Percentiles rank a stretch among this genome's conserved stretches.
Conservation (phyloP, 2,797 vertebrate genomes). For the Todus mexicanus region DNA sequence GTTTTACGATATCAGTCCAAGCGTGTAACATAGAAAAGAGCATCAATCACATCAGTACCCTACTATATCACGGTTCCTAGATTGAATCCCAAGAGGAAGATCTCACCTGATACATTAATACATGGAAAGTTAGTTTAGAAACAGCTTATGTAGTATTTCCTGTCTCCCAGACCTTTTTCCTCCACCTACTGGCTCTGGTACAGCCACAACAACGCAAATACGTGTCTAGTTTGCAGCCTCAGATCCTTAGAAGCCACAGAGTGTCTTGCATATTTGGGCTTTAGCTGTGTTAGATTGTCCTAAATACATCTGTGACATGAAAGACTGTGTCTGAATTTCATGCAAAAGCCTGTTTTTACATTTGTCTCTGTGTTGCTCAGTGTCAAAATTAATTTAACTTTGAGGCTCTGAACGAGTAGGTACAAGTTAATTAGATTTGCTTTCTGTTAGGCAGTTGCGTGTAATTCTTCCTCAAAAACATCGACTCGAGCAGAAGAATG, state of each 20-base stretch:
- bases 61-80: background rate
- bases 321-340: conserved; percentile 33
- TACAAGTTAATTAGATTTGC: conserved; percentile 49
- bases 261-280: background rate
- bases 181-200: background rate
- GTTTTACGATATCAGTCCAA: background rate
- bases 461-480: conserved; percentile 28
- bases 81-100: background rate
- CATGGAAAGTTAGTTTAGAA: background rate
- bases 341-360: conserved; percentile 24
- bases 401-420: conserved; percentile 13
- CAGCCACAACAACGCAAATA: background rate
- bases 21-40: background rate
- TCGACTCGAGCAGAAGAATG: background rate
- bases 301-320: background rate
- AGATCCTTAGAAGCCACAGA: accelerated
- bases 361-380: conserved; percentile 27
- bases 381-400: conserved; percentile 52
- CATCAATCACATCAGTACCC: background rate
- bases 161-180: background rate
- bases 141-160: background rate
- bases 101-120: background rate
- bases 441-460: conserved; percentile 11
- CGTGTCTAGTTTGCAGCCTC: background rate
- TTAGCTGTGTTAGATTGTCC: background rate